Evolutionary conservation across 2,888 invertebrate genomes (phyloP), one percentile per base, ranked within the genome.

Genomic region (Sicus ferrugineus): DNA sequence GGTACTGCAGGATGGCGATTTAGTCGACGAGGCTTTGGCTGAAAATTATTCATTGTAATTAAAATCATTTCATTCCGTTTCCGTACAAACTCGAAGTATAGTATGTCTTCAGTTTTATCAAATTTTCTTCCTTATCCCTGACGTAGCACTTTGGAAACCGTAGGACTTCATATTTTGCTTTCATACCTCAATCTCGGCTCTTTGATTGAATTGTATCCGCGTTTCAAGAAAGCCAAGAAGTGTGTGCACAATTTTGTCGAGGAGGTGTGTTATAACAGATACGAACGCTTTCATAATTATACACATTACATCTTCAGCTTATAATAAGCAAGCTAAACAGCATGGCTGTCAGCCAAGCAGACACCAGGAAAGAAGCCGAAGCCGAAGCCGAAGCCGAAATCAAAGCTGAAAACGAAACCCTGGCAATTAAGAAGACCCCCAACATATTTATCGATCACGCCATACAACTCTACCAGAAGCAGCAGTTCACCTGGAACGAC

Each of bases 381-480:
- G 19, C 7, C 48, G 23, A 48, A 67, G 14, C 26, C 23, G 26
- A 28, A 54, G 9, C n/a, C n/a, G n/a, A n/a, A n/a, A n/a, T n/a
- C n/a, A n/a, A n/a, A n/a, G n/a, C n/a, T n/a, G n/a, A n/a, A n/a
- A n/a, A n/a, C n/a, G 54, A 54, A 3, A 30, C 61, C 3, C 42
- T 59, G 3, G 63, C 67, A 3, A 67, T 76, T 1, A 74, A 73
- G 30, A 77, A 75, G 46, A 48, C 69, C 0, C 72, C 71, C n/a
- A 75, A 75, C 0, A 77, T 76, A 19, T 77, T 77, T 34, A 74
- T 77, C 34, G 75, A 77, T 19, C 76, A 74, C 19, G 77, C 75
- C 6, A 73, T 77, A 19, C 64, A 75, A 50, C 56, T 75, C 19
- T 77, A 75, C 48, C 66, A 68, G 3, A 67, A 71, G 26, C 61